Base-by-base conservation (phyloP, 2,113 vertebrate species). In the Stigmatopora argus region DNA sequence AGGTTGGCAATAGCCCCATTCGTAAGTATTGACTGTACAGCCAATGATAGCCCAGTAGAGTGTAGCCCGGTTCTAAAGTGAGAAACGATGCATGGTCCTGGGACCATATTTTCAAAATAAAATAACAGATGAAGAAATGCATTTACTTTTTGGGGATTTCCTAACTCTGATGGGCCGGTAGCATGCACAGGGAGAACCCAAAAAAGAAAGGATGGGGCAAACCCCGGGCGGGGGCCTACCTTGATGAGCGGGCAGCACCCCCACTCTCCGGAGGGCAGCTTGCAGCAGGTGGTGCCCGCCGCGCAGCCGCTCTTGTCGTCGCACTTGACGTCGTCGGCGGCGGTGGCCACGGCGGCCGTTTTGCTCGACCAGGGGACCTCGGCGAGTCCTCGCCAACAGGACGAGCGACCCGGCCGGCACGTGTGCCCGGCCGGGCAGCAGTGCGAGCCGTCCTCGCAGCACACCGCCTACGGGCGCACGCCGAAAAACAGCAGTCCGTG, bases 231-330 rank as follows among this genome's bases (percentile, higher is more conserved):
- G 48, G 45, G 15, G 35, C 68, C 0, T 0, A 91, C 91, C 90
- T 92, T 86, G 3, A 87, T 81, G 19, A 91, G 86, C 0, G 92
- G 92, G 74, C 92, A 93, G 87, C 91, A 93, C 67, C 86, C 90
- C 92, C 92, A 92, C 51, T 76, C 65, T 34, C 88, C 89, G 0
- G 83, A 78, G 17, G 57, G 9, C 67, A 90, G 83, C 15, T 73
- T 83, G 52, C 91, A 93, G 85, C 91, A 92, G 45, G 92, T 92
- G 3, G 81, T 81, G 0, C 91, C 90, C 0, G 88, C 47, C 0
- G 89, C 78, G 21, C 92, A 93, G 83, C 84, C 88, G 70, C 65
- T 90, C 23, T 79, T 78, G 45, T 85, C 14, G 64, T 92, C 90
- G 63, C 92, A 92, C 62, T 87, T 89, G 2, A 92, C 73, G 3